Conservation (phyloP, 2,113 vertebrate species). For the Peromyscus maniculatus region DNA sequence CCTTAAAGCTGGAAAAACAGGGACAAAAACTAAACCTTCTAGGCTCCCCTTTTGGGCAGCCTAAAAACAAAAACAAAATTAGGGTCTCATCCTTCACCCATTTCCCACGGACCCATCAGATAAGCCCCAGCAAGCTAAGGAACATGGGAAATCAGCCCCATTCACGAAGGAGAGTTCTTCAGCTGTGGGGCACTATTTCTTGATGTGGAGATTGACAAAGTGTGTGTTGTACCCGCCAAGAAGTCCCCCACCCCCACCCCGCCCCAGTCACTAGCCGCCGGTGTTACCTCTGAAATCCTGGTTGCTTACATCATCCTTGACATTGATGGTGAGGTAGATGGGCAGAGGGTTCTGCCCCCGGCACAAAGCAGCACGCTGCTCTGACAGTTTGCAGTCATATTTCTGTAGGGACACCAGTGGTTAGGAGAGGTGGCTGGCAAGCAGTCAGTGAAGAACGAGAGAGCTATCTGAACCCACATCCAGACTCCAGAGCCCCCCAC, state of each 20-base stretch:
- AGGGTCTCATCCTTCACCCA: background rate
- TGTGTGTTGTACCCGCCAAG: background rate
- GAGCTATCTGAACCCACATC: background rate
- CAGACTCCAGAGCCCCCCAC: background rate
- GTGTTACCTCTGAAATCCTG: constrained; percentile 89
- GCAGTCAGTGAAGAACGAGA: background rate
- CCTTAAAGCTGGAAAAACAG: background rate
- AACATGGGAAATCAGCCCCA: fast-evolving
- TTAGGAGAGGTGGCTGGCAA: background rate
- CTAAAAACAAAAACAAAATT: constrained; percentile 17
- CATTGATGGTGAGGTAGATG: constrained; percentile 92
- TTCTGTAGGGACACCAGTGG: constrained; percentile 84
- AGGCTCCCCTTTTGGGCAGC: background rate
- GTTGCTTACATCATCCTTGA: constrained; percentile 89
- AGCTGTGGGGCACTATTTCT: background rate
- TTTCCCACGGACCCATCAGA: background rate
- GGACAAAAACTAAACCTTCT: background rate
- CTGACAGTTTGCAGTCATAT: constrained; percentile 87
- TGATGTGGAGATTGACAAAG: background rate
- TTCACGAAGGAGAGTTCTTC: background rate
- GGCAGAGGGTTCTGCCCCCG: constrained; percentile 92
- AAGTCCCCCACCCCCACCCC: background rate
- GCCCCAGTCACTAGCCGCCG: background rate
- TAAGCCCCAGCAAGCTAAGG: background rate
- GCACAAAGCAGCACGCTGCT: constrained; percentile 88